Percentiles rank a stretch among this genome's conserved stretches.
These are phyloP conservation scores for Proisotoma minuta DNA, from an alignment of 2,888 invertebrate genomes.

Conservation along the genomic window DNA sequence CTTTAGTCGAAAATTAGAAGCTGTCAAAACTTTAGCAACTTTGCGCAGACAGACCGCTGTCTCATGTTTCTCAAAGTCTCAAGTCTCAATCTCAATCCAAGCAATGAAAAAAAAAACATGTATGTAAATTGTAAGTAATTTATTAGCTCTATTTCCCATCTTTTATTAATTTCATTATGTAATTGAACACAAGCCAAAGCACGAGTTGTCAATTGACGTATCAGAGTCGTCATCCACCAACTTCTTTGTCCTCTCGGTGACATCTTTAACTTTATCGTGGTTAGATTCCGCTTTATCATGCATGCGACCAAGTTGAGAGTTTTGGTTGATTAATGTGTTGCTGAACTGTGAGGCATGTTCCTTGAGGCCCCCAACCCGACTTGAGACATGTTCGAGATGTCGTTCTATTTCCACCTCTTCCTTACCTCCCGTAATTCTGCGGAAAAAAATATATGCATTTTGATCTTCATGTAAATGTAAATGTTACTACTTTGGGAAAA, in stretches of 20 bases:
- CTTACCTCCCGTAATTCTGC: slow-evolving; percentile 5
- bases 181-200: too few relatives aligned
- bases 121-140: too few relatives aligned
- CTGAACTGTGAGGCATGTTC: not conserved
- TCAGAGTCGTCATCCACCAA: not conserved
- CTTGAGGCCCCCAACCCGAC: not conserved
- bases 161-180: too few relatives aligned
- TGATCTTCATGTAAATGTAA: too few relatives aligned
- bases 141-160: too few relatives aligned
- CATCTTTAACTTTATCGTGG: not conserved
- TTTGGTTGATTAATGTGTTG: not conserved
- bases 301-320: slow-evolving; percentile 4
- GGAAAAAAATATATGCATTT: not conserved
- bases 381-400: not conserved
- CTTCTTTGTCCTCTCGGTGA: not conserved
- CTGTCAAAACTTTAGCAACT: too few relatives aligned
- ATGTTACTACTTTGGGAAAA: not conserved
- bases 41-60: too few relatives aligned
- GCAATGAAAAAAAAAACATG: too few relatives aligned
- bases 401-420: slow-evolving; percentile 5
- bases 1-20: too few relatives aligned
- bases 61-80: too few relatives aligned
- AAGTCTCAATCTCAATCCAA: too few relatives aligned
- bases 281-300: not conserved
- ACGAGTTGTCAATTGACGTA: not conserved